Evolutionary conservation across 2,113 vertebrate genomes (phyloP), one percentile per base, ranked within the genome.

Genomic region (Mohoua ochrocephala): DNA sequence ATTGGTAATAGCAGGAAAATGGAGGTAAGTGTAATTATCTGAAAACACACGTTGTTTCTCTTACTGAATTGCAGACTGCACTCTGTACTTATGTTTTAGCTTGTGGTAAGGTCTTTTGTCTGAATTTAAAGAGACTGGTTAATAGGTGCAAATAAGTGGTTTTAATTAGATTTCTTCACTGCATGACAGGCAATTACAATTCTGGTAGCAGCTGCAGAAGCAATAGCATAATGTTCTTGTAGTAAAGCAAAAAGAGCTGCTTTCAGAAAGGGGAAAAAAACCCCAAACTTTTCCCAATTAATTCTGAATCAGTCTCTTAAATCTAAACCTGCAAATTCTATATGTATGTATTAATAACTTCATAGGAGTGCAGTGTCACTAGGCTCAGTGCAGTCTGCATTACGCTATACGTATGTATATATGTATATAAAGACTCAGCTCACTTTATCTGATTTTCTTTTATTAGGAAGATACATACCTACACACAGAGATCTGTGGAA

Each of bases 141-240:
- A 96, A 93, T 89, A 93, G 93, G 83, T 94, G 65, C 67, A 92
- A 94, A 81, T 92, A 77, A 93, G 92, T 74, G 83, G 33, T 42
- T 95, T 96, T 93, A 94, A 92, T 96, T 96, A 78, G 88, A 61
- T 93, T 93, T 89, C 76, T 86, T 87, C 64, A 63, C 52, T 47
- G 61, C 5, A 0, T 92, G 86, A 78, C 93, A 89, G 84, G 56
- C 93, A 92, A 63, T 96, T 95, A 87, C 47, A 74, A 31, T 69
- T 84, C 68, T 45, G 75, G 88, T 61, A 89, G 76, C 75, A 94
- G 73, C 76, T 94, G 84, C 76, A 63, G 89, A 84, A 91, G 68
- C 33, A 70, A 27, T 33, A 53, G 63, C 31, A 15, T n/a, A 28
- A 41, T 86, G 28, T 12, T 77, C 74, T 49, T 81, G 39, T 84